Evolutionary conservation across 2,888 invertebrate genomes (phyloP).

Genomic region (Corythucha ciliata): DNA sequence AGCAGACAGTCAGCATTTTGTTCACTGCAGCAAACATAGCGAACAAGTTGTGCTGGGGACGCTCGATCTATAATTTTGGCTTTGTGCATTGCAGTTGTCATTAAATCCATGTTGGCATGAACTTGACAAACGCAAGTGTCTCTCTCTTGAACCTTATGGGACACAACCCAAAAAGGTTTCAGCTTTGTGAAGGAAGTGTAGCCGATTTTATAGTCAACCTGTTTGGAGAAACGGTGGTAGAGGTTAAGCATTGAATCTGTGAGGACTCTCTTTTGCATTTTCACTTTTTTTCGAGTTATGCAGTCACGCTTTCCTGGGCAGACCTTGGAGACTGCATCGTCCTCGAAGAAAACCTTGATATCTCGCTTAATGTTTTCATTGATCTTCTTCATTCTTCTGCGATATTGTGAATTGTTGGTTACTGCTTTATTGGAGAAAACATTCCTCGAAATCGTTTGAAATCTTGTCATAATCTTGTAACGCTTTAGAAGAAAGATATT

Average conservation of each 20-base stretch:
- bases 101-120: slow-evolving; percentile 20
- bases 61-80: slow-evolving; percentile 10
- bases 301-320: slow-evolving; percentile 22
- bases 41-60: slow-evolving; percentile 12
- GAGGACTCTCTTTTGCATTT: slow-evolving; percentile 17
- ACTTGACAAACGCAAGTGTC: slow-evolving; percentile 23
- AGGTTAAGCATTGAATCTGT: slow-evolving; percentile 3
- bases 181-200: too few relatives aligned
- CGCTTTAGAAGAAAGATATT: too few relatives aligned
- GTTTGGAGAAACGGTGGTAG: background rate
- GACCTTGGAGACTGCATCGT: slow-evolving; percentile 12
- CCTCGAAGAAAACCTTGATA: slow-evolving; percentile 8
- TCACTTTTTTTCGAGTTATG: slow-evolving; percentile 14
- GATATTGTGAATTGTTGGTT: slow-evolving; percentile 7
- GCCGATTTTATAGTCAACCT: too few relatives aligned
- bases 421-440: slow-evolving; percentile 5
- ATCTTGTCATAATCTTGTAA: too few relatives aligned
- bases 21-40: slow-evolving; percentile 19
- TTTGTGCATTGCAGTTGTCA: slow-evolving; percentile 8
- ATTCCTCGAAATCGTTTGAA: slow-evolving; percentile 37
- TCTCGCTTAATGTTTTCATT: slow-evolving; percentile 3
- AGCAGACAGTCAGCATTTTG: slow-evolving; percentile 17
- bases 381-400: slow-evolving; percentile 2
- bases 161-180: too few relatives aligned
- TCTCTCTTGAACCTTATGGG: slow-evolving; percentile 14